Evolutionary conservation across 2,113 vertebrate species (phyloP).

Genomic region (Eublepharis macularius): DNA sequence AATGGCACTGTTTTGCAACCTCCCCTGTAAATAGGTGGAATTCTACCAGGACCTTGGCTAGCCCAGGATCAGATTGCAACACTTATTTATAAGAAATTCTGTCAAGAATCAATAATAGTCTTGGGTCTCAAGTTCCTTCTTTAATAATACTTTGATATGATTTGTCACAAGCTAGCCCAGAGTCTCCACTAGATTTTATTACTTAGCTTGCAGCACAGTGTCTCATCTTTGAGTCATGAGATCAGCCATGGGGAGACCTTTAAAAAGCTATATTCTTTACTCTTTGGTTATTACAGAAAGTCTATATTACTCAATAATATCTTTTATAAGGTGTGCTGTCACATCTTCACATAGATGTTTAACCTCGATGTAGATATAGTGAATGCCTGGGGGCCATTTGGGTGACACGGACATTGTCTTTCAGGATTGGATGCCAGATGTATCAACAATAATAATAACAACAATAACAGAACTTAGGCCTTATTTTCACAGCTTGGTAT

Average conservation of each 20-base stretch:
- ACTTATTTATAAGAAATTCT: constrained; percentile 91
- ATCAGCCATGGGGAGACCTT: constrained; percentile 86
- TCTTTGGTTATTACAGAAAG: constrained; percentile 89
- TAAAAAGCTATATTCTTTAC: constrained; percentile 88
- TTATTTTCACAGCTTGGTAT: constrained; percentile 75
- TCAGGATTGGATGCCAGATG: constrained; percentile 81
- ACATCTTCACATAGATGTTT: constrained; percentile 85
- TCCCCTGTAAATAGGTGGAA: constrained; percentile 78
- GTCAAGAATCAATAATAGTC: constrained; percentile 93
- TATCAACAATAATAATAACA: constrained; percentile 73
- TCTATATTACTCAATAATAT: constrained; percentile 88
- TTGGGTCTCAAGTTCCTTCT: constrained; percentile 89
- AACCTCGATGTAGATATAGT: constrained; percentile 81
- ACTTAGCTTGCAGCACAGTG: constrained; percentile 87
- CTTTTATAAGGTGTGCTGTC: constrained; percentile 85
- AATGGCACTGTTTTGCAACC: constrained; percentile 78
- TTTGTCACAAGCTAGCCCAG: constrained; percentile 89
- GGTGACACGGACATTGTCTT: constrained; percentile 81
- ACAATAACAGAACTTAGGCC: constrained; percentile 68
- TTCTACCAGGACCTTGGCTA: constrained; percentile 82
- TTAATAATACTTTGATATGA: constrained; percentile 96
- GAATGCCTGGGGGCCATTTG: constrained; percentile 79
- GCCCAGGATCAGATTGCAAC: constrained; percentile 86
- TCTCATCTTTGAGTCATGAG: constrained; percentile 89
- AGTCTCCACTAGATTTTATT: constrained; percentile 88